Evolutionary conservation across 1,140 invertebrate species (phyloP), one percentile per base, ranked within the genome.

Genomic region (Drosophila tani): DNA sequence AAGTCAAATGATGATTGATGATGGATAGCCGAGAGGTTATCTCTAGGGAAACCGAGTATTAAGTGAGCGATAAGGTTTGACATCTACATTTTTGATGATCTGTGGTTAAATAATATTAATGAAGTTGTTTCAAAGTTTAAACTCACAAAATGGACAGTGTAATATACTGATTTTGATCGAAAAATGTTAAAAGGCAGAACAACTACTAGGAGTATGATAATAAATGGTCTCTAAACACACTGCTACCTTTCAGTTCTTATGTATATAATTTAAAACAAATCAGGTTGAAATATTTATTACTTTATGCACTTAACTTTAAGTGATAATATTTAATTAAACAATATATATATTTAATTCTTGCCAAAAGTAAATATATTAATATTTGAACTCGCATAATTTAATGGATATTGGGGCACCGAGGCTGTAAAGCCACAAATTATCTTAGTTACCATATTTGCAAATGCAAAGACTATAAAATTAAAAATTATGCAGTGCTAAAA

Each of bases 401-500:
- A 57, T 24, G 40, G 38, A 57, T 27, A 27, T 41, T 35, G 21
- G n/a, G 19, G 53, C 32, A 41, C 11, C n/a, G 19, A 2, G 6
- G 38, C 56, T 41, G 6, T 41, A 46, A 29, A 32, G 1, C 17
- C 41, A 32, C 17, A 12, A 19, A 38, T 55, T 27, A 27, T 9
- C 47, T 6, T 5, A 27, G 27, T 27, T 14, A 9, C 15, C 27
- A 35, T 43, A 38, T 58, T 43, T 17, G 32, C 24, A 17, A 40
- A 12, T 21, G 51, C 11, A 57, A 9, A 40, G 27, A 17, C 56
- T 12, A 45, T 19, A 46, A 46, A 55, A 35, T 47, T 43, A 29
- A 77, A 56, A 56, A 77, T 68, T 60, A 77, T 76, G 35, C 75
- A 77, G 63, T 59, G 74, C 63, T 77, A 77, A 77, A 75, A 77